A percentile compares a stretch with the other conserved stretches of the same genome.
Evolutionary conservation across 2,888 invertebrate species (phyloP).

Genomic region (Trachelus tabidus): DNA sequence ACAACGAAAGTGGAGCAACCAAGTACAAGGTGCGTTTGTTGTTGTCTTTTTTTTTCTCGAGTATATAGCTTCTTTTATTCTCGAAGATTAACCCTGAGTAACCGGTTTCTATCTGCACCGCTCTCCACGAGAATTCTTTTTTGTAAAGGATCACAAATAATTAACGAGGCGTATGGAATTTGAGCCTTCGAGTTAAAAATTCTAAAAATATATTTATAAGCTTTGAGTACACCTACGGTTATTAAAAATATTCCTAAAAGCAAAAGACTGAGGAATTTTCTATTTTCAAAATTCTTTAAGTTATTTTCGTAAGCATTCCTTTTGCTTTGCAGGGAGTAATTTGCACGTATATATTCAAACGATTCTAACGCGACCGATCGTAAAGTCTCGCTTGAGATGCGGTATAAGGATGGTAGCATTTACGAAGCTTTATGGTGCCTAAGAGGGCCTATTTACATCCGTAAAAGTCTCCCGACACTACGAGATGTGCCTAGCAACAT

Average conservation of each 20-base stretch:
- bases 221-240: background rate
- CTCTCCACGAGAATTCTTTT: background rate
- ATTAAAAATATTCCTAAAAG: background rate
- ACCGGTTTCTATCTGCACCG: background rate
- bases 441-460: background rate
- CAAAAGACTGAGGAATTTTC: background rate
- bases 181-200: background rate
- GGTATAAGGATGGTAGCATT: background rate
- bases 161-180: background rate
- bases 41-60: background rate
- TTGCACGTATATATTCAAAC: background rate
- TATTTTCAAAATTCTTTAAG: background rate
- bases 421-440: background rate
- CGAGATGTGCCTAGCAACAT: background rate
- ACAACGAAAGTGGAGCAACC: background rate
- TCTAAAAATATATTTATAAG: background rate
- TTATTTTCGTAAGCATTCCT: background rate
- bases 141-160: background rate
- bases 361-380: background rate
- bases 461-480: background rate
- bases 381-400: background rate
- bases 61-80: background rate
- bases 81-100: background rate
- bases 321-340: background rate
- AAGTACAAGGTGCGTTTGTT: background rate